A percentile compares a stretch with the other conserved stretches of the same genome.
Conservation (phyloP, 2,113 vertebrate species). For the Neotoma lepida region DNA sequence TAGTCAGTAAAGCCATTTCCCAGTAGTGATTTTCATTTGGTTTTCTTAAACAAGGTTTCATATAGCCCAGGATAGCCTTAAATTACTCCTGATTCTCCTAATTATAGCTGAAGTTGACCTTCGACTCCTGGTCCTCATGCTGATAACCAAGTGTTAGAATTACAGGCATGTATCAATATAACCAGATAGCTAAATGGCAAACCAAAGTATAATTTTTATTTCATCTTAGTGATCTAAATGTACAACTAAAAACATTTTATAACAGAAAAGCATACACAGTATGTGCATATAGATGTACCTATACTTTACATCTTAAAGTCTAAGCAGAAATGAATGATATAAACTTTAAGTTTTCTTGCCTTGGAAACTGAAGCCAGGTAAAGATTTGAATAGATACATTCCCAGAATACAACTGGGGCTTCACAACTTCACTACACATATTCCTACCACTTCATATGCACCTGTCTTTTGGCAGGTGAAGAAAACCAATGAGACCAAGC, state of each 20-base stretch:
- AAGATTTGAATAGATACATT: not conserved
- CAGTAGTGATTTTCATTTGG: not conserved
- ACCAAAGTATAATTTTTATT: slow-evolving; percentile 10
- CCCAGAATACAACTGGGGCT: not conserved
- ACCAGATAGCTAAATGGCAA: not conserved
- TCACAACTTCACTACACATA: not conserved
- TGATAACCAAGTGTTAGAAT: not conserved
- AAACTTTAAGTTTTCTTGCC: not conserved
- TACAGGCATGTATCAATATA: not conserved
- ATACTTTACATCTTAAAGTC: not conserved
- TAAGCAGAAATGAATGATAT: not conserved
- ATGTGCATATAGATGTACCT: not conserved
- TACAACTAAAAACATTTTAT: slow-evolving; percentile 42
- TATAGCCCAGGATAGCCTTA: not conserved
- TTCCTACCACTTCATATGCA: not conserved
- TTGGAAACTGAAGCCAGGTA: not conserved
- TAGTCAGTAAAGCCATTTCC: not conserved
- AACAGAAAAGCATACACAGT: not conserved
- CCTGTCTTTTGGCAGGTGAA: not conserved
- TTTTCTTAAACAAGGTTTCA: not conserved
- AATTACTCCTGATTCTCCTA: not conserved
- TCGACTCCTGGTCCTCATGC: not conserved
- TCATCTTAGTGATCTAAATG: not conserved
- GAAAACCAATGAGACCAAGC: not conserved
- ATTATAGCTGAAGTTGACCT: not conserved